These are phyloP conservation scores for Chelidonichthys spinosus DNA, from an alignment of 2,797 vertebrate species.

Conservation along the genomic window DNA sequence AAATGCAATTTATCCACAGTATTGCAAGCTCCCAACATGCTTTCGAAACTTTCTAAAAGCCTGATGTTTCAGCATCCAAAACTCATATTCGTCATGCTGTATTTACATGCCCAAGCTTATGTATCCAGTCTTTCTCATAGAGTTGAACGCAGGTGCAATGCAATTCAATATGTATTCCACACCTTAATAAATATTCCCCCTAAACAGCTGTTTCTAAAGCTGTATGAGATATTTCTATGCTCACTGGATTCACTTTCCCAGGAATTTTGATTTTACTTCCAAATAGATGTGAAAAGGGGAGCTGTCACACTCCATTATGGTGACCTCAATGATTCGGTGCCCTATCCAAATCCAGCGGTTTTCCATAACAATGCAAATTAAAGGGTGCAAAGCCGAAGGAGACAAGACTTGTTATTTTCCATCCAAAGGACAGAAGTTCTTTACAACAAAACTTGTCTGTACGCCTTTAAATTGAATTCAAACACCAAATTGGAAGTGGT, in stretches of 20 bases:
- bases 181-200: slow-evolving; percentile 36
- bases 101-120: background rate
- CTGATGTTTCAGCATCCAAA: slow-evolving; percentile 1
- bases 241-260: slow-evolving; percentile 77
- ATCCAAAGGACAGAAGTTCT: slow-evolving; percentile 73
- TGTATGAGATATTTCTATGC: slow-evolving; percentile 62
- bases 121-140: slow-evolving; percentile 4
- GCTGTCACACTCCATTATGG: slow-evolving; percentile 84
- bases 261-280: slow-evolving; percentile 82
- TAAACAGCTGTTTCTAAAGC: slow-evolving; percentile 72
- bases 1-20: slow-evolving; percentile 32
- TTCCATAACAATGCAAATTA: slow-evolving; percentile 85
- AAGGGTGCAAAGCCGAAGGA: slow-evolving; percentile 78
- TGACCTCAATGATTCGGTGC: slow-evolving; percentile 82
- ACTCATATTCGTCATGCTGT: slow-evolving; percentile 4
- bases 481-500: slow-evolving; percentile 71
- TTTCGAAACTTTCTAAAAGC: slow-evolving; percentile 12
- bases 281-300: slow-evolving; percentile 81
- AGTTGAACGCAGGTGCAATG: slow-evolving; percentile 40
- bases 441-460: slow-evolving; percentile 76
- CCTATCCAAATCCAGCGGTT: slow-evolving; percentile 81
- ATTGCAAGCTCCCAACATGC: background rate
- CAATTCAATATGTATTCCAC: slow-evolving; percentile 40
- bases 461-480: slow-evolving; percentile 55
- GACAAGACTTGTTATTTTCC: slow-evolving; percentile 80